Evolutionary conservation across 2,113 vertebrate genomes (phyloP).

Genomic region (Nansenia antarctica): DNA sequence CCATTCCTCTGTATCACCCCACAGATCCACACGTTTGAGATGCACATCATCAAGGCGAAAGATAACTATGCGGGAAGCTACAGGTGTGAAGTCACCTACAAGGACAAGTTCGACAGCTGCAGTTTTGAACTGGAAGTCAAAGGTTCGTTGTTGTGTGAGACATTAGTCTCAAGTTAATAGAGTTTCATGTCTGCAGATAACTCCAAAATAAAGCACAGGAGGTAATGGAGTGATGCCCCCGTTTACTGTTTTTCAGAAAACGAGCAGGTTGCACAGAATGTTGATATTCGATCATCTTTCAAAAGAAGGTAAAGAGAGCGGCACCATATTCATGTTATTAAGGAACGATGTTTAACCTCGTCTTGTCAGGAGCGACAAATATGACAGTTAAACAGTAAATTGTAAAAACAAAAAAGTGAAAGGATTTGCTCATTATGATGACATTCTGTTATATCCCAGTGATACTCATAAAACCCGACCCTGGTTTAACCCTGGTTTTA

Average conservation of each 20-base stretch:
- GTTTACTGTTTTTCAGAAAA: slow-evolving; percentile 78
- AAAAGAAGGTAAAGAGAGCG: slow-evolving; percentile 92
- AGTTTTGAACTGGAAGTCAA: slow-evolving; percentile 95
- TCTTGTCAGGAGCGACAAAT: not conserved
- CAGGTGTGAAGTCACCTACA: slow-evolving; percentile 93
- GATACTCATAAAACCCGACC: too few species aligned
- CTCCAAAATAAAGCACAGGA: not conserved
- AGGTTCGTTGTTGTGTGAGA: slow-evolving; percentile 71
- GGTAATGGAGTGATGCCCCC: not conserved
- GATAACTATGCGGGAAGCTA: slow-evolving; percentile 97
- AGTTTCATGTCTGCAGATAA: not conserved
- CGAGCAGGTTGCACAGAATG: slow-evolving; percentile 78
- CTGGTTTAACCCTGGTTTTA: too few species aligned
- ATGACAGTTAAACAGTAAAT: not conserved
- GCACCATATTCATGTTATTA: not conserved
- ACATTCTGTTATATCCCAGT: too few species aligned
- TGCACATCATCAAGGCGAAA: slow-evolving; percentile 98
- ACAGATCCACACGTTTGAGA: slow-evolving; percentile 96
- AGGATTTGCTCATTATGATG: too few species aligned
- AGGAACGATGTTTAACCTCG: too few species aligned
- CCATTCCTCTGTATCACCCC: slow-evolving; percentile 20
- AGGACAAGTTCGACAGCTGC: slow-evolving; percentile 98
- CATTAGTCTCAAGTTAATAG: not conserved
- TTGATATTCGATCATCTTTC: slow-evolving; percentile 98
- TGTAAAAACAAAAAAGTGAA: too few species aligned